Conservation (phyloP, 2,888 invertebrate genomes). For the Orthosia incerta region DNA sequence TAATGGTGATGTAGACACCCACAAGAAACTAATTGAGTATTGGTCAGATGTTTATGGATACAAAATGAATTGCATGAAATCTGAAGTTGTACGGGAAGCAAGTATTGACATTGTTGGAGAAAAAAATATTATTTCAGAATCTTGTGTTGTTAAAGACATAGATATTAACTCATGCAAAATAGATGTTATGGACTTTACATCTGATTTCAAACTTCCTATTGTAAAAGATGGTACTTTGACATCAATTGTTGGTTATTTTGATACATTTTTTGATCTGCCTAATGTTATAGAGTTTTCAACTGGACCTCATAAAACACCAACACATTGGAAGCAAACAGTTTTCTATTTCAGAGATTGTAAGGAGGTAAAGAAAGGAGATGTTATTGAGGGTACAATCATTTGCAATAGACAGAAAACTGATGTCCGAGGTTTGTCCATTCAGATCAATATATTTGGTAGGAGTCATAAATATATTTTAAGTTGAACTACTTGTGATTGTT, state of each 20-base stretch:
- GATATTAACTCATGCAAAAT: constrained; percentile 94
- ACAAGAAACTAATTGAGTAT: constrained; percentile 94
- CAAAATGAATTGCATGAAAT: constrained; percentile 97
- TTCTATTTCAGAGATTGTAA: constrained; percentile 95
- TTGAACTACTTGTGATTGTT: constrained; percentile 77
- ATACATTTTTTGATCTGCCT: constrained; percentile 95
- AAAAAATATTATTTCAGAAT: constrained; percentile 92
- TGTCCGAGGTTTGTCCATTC: constrained; percentile 93
- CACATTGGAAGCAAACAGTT: constrained; percentile 99
- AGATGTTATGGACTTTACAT: constrained; percentile 93
- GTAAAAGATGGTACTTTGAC: constrained; percentile 93
- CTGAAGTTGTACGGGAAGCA: constrained; percentile 95
- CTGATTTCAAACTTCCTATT: constrained; percentile 93
- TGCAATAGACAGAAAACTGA: constrained; percentile 94
- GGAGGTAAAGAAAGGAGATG: constrained; percentile 92
- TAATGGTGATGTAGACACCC: constrained; percentile 94
- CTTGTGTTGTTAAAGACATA: constrained; percentile 93
- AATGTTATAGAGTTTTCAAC: constrained; percentile 94
- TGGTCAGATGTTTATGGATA: constrained; percentile 99
- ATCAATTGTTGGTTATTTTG: constrained; percentile 97
- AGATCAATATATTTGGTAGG: constrained; percentile 92
- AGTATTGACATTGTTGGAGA: constrained; percentile 88
- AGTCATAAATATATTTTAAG: constrained; percentile 92
- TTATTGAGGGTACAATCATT: constrained; percentile 92
- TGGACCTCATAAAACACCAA: constrained; percentile 93